Evolutionary conservation across 1,140 invertebrate species (phyloP), one percentile per base, ranked within the genome.

Genomic region (Scylla paramamosain): DNA sequence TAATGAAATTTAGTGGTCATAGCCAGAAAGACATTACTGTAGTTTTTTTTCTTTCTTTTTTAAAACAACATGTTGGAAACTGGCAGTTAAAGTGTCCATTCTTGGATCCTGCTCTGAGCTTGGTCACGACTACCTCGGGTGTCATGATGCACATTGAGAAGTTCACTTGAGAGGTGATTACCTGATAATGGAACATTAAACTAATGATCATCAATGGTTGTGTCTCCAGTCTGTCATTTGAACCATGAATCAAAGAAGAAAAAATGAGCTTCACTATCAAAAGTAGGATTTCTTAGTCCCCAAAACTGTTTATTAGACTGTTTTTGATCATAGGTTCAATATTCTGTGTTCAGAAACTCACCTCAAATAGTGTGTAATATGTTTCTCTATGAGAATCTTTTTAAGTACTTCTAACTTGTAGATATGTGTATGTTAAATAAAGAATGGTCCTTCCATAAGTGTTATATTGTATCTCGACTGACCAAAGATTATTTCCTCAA

Each of bases 401-500:
- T 93, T 82, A 93, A 90, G 86, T 91, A 93, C 84, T 95, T 95
- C 89, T 95, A 95, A 93, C 95, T 91, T 95, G 95, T 95, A 95
- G 95, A 95, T 95, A 95, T 93, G 95, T 95, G 95, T 95, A 89
- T 93, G 89, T 94, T 94, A 59, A 88, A 92, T 87, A 95, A 91
- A 90, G 29, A 91, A 92, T 92, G 95, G 95, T 95, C 95, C 95
- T 95, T 95, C 95, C 92, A 93, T 95, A 95, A 93, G 92, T 93
- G 95, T 95, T 95, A 93, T 93, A 91, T 89, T 86, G 92, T 91
- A 95, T 93, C 95, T 95, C 95, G 92, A 93, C 83, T 95, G 92
- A 95, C 95, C 95, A 95, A 95, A 95, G 95, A 95, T 95, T 95
- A 95, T 95, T 95, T 93, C 95, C 87, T 93, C 92, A 95, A 91